These are phyloP conservation scores for Amia ocellicauda DNA, from an alignment of 2,113 vertebrate genomes.

Conservation along the genomic window DNA sequence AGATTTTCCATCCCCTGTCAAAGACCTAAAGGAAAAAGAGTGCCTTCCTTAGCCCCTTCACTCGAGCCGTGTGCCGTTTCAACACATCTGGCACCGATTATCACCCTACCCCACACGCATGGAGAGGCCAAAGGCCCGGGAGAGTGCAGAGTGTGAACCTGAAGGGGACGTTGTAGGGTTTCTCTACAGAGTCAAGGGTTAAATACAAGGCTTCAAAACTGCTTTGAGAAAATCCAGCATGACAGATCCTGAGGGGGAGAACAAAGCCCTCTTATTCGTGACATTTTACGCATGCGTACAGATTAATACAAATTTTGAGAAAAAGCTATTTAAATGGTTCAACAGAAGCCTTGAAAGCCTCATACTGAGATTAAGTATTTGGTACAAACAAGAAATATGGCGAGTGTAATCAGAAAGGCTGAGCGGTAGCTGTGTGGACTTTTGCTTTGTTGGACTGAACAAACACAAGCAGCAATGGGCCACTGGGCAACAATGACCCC, in stretches of 20 bases:
- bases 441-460: conserved; percentile 12
- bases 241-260: conserved; percentile 9
- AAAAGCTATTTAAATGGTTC: not conserved
- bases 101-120: conserved; percentile 47
- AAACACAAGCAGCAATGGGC: conserved; percentile 23
- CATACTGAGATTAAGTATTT: not conserved
- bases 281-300: not conserved
- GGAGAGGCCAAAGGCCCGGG: conserved; percentile 31
- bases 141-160: conserved; percentile 38
- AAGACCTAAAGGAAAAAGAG: conserved; percentile 13
- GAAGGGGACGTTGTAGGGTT: conserved; percentile 11
- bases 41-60: conserved; percentile 6
- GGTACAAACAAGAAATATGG: not conserved
- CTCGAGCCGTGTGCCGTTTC: conserved; percentile 24
- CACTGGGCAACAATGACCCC: conserved; percentile 53
- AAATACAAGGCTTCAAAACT: not conserved
- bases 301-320: not conserved
- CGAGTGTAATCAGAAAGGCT: not conserved
- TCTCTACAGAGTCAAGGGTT: not conserved
- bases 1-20: conserved; percentile 59
- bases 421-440: not conserved
- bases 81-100: conserved; percentile 65
- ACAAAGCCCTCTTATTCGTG: conserved; percentile 5
- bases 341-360: not conserved
- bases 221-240: conserved; percentile 10